Evolutionary conservation across 2,113 vertebrate species (phyloP).

Genomic region (Madoqua kirkii): DNA sequence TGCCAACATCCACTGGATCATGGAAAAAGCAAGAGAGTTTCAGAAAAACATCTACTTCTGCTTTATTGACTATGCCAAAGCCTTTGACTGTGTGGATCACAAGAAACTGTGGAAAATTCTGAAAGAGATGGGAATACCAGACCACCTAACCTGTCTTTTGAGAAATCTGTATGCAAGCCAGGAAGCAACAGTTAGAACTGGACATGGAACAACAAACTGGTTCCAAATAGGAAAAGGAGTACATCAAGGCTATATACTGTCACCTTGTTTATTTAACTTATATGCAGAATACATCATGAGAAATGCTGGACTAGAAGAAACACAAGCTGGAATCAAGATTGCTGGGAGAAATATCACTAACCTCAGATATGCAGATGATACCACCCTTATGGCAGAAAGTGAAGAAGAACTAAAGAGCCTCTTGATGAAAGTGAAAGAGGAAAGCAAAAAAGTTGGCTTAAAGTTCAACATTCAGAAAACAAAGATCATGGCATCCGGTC

Average conservation of each 20-base stretch:
- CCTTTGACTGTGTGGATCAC: not conserved
- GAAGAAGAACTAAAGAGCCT: no score
- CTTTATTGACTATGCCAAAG: not conserved
- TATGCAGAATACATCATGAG: not conserved
- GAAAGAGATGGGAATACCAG: not conserved
- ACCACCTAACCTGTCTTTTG: not conserved
- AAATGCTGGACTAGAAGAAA: not conserved
- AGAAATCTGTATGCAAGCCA: not conserved
- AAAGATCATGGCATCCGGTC: not conserved
- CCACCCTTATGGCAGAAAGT: not conserved
- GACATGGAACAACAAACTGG: not conserved
- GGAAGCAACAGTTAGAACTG: not conserved
- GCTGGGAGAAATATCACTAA: not conserved
- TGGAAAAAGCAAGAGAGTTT: not conserved
- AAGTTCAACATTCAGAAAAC: not conserved
- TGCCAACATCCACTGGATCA: not conserved
- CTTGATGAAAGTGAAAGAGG: not conserved
- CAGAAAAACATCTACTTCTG: not conserved
- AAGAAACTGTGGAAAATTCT: not conserved
- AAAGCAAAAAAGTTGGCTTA: not conserved
- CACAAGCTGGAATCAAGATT: not conserved
- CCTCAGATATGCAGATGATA: not conserved
- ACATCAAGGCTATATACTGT: not conserved
- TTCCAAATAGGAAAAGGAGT: not conserved
- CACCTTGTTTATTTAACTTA: not conserved